Base-by-base conservation (phyloP, 2,113 vertebrate species). In the Diphyllodes magnificus region DNA sequence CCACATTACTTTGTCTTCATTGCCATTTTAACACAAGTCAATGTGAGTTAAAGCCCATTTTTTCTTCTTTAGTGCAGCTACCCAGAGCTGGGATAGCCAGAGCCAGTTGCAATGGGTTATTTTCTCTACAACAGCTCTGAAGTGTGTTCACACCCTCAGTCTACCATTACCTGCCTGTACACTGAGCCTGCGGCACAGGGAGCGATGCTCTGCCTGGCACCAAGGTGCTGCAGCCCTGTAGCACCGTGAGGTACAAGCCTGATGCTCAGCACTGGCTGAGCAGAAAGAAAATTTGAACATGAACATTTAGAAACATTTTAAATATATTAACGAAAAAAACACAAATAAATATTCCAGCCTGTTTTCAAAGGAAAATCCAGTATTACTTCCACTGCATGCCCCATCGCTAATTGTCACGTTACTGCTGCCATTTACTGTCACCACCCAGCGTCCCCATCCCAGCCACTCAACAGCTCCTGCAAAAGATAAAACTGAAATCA, bases 211-310 rank as follows among this genome's bases (percentile, higher is more conserved):
- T 49, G 63, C 37, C 11, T 4, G 42, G 15, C 21, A 69, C 5
- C 30, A 35, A 72, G 13, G 42, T 0, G 10, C 42, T 71, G 37
- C 47, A 66, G 37, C n/a, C 18, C 42, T 40, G 7, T 5, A 50
- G 44, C 30, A 37, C 39, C 1, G 0, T 0, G 1, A 83, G 49
- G 10, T 19, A 57, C 1, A 0, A 70, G 64, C 12, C 27, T 65
- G 59, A 13, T 64, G 16, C 49, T 60, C 23, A 57, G 35, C 21
- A 45, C 27, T 27, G 9, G 16, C 24, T 47, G 11, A 80, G 18
- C 23, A 66, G 63, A 65, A 51, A 56, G 15, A 4, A 76, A 86
- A 59, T 44, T 1, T 50, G 11, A 85, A 82, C 0, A 0, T 3
- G 5, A 82, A 30, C 11, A 61, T 53, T 54, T 25, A 45, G 33